These are phyloP conservation scores for Cantharis rustica DNA, from an alignment of 2,888 invertebrate genomes.

Conservation along the genomic window DNA sequence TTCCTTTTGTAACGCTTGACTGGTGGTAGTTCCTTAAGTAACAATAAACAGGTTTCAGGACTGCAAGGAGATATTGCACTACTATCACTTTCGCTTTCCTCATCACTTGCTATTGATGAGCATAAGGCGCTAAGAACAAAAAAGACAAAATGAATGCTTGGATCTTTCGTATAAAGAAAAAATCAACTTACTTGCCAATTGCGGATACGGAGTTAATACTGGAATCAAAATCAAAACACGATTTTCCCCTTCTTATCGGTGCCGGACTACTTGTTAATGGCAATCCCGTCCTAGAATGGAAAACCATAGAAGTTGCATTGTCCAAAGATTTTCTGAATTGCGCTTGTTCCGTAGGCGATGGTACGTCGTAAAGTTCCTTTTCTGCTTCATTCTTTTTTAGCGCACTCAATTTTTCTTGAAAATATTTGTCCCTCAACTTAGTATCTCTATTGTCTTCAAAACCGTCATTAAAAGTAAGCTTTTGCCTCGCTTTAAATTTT, in stretches of 20 bases:
- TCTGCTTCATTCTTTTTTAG: conserved; percentile 19
- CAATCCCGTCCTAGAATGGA: conserved; percentile 79
- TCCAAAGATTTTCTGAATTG: conserved; percentile 75
- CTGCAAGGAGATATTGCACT: conserved; percentile 57
- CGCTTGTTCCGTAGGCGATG: conserved; percentile 73
- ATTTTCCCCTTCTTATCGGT: conserved; percentile 75
- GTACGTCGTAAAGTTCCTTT: conserved; percentile 57
- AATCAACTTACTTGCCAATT: conserved; percentile 71
- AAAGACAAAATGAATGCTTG: background rate
- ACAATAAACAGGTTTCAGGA: conserved; percentile 49
- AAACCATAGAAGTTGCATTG: conserved; percentile 82
- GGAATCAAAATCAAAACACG: conserved; percentile 84
- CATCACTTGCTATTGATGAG: conserved; percentile 57
- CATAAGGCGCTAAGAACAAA: conserved; percentile 66
- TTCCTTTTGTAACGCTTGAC: conserved; percentile 50
- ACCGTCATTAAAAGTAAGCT: conserved; percentile 47
- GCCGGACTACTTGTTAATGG: conserved; percentile 88
- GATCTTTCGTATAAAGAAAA: background rate
- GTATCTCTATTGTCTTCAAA: conserved; percentile 9
- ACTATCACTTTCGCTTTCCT: conserved; percentile 59
- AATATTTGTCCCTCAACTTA: conserved; percentile 11
- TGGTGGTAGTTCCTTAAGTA: conserved; percentile 44
- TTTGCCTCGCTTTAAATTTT: conserved; percentile 44
- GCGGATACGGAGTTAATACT: conserved; percentile 78
- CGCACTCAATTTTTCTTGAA: conserved; percentile 41